phyloP scores from a whole-genome alignment of 2,888 invertebrate genomes.

The Heliothis peltigera region DNA sequence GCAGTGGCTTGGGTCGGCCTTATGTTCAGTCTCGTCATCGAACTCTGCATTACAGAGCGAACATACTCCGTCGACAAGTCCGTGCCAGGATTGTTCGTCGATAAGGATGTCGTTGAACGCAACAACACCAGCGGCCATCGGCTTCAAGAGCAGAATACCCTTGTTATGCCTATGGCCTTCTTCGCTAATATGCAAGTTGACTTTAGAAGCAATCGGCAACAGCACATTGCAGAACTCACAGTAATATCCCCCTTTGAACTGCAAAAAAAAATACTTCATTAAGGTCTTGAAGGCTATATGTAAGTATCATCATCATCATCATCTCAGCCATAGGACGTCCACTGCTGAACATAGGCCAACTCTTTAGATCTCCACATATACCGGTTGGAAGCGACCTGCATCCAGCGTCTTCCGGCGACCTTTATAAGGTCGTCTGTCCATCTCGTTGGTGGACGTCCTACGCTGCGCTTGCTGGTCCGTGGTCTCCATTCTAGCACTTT shows the following conservation, averaged over 20 bases:
- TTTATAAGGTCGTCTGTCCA: too few relatives aligned
- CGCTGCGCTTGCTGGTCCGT: too few relatives aligned
- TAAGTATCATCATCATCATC: too few relatives aligned
- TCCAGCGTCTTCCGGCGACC: too few relatives aligned
- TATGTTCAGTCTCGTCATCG: constrained; percentile 69
- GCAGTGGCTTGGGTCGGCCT: constrained; percentile 65
- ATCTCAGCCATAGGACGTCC: too few relatives aligned
- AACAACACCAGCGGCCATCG: constrained; percentile 59
- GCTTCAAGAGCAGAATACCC: constrained; percentile 55
- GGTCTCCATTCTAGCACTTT: too few relatives aligned
- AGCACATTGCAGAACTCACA: constrained; percentile 76
- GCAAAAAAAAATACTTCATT: constrained; percentile 51
- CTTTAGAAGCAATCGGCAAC: constrained; percentile 68
- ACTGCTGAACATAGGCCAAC: too few relatives aligned
- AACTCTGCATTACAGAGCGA: constrained; percentile 74
- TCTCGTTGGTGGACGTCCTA: too few relatives aligned
- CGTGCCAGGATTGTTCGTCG: constrained; percentile 74
- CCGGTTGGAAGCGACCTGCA: too few relatives aligned
- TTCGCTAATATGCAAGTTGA: constrained; percentile 72
- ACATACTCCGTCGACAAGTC: constrained; percentile 72
- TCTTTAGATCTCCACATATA: too few relatives aligned
- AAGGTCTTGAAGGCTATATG: too few relatives aligned
- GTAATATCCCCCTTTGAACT: constrained; percentile 78
- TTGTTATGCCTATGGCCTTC: constrained; percentile 67
- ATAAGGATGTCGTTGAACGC: constrained; percentile 70